Conservation (phyloP, 2,888 invertebrate genomes). For the Unio pictorum region DNA sequence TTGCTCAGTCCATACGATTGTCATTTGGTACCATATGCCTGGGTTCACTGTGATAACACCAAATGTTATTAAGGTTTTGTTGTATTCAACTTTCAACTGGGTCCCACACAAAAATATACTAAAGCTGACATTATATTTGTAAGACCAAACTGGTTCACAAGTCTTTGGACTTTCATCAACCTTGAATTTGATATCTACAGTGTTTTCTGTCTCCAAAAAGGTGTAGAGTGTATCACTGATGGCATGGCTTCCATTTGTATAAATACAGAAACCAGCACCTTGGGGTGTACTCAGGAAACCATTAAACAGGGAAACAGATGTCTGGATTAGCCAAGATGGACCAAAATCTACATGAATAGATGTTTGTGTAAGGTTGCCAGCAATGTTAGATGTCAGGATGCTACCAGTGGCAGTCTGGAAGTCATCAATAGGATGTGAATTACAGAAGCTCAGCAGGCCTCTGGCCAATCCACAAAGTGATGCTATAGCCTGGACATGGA, state of each 20-base stretch:
- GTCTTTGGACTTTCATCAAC: constrained; percentile 8
- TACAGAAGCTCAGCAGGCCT: constrained; percentile 29
- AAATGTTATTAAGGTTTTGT: constrained; percentile 7
- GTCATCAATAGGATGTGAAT: constrained; percentile 19
- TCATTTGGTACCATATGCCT: constrained; percentile 49
- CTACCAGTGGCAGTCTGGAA: constrained; percentile 29
- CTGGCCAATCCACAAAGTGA: constrained; percentile 10
- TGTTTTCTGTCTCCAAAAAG: constrained; percentile 37
- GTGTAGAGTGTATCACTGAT: constrained; percentile 23
- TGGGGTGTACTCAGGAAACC: constrained; percentile 9
- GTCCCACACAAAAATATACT: constrained; percentile 31
- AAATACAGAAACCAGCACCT: constrained; percentile 34
- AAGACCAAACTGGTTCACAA: constrained; percentile 48
- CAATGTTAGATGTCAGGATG: constrained; percentile 12
- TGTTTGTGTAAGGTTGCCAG: constrained; percentile 18
- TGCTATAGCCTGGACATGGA: constrained; percentile 6
- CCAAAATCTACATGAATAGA: constrained; percentile 37
- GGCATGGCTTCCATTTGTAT: constrained; percentile 24
- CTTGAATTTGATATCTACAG: constrained; percentile 47
- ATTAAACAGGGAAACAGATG: constrained; percentile 20
- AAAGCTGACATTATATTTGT: constrained; percentile 18
- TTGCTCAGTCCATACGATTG: constrained; percentile 35
- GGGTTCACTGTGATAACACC: constrained; percentile 23
- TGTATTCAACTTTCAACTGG: constrained; percentile 17
- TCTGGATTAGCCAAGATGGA: constrained; percentile 28